Base-by-base conservation (phyloP, 1,140 invertebrate genomes). In the Diachasma alloeum region DNA sequence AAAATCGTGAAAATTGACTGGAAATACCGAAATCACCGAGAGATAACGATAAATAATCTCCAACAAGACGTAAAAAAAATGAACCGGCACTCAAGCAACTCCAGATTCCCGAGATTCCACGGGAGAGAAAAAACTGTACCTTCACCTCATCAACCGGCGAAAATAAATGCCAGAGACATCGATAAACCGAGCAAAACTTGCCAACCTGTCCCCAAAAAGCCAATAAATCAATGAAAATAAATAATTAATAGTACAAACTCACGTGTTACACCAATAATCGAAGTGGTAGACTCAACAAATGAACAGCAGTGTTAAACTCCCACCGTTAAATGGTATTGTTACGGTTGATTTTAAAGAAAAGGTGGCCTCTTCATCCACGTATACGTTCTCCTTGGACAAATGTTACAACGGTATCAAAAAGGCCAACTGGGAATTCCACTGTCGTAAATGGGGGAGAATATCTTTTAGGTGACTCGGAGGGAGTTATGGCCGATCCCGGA, bases 401-500 rank as follows among this genome's bases (percentile, higher is more conserved):
- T 53, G 48, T 53, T 53, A 53, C 48, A 53, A 53, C 48, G 48
- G 48, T 53, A 53, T 53, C n/a, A 53, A 63, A 63, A 63, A 63
- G 59, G 2, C 59, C 24, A 63, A 63, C 59, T 63, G 59, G 24
- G 15, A 63, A 63, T 63, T 63, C 5, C 59, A 63, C 59, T 26
- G 59, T 63, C 26, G 24, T 31, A 63, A 63, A 63, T 63, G 59
- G 24, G 53, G 22, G 48, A 22, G 13, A 63, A 26, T 26, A 31
- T 19, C 15, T 63, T 63, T 63, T 63, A 1, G 59, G 59, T 63
- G 59, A 63, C 19, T 63, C 59, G 59, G 59, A 63, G 22, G 39
- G 24, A 63, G 59, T 63, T 63, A 63, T 63, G 59, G 59, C 59
- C 59, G 59, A 19, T 63, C 59, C 59, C 59, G 22, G 4, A 63